Evolutionary conservation across 2,113 vertebrate genomes (phyloP).

Genomic region (Pheucticus melanocephalus): DNA sequence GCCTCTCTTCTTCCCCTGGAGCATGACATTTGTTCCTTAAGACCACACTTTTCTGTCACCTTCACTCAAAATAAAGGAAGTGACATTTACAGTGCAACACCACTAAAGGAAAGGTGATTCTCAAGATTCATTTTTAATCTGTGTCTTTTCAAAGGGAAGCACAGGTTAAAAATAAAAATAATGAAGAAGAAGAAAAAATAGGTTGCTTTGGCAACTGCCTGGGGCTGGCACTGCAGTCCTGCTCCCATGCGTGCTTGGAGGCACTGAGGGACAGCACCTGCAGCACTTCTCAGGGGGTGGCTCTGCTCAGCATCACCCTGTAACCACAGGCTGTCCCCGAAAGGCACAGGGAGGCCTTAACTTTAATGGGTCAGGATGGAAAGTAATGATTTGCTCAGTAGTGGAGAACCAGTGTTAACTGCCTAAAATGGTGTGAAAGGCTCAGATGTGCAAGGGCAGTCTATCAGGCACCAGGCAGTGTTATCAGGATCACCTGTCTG

Average conservation of each 20-base stretch:
- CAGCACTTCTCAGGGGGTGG: constrained; percentile 27
- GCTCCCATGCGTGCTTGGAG: neutral
- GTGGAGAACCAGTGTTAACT: constrained; percentile 20
- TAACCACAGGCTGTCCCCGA: neutral
- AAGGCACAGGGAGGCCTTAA: constrained; percentile 28
- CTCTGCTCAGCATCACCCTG: constrained; percentile 23
- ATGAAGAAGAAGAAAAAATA: neutral
- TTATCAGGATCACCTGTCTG: constrained; percentile 63
- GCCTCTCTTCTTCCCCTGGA: neutral
- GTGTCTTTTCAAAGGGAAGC: constrained; percentile 27
- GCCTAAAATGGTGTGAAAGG: constrained; percentile 55
- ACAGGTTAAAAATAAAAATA: constrained; percentile 9
- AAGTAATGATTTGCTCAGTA: constrained; percentile 38
- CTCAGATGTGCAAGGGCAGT: constrained; percentile 49
- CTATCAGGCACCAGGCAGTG: constrained; percentile 57
- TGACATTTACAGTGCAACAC: constrained; percentile 8
- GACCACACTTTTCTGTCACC: constrained; percentile 4
- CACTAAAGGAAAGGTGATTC: constrained; percentile 13
- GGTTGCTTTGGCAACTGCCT: constrained; percentile 40
- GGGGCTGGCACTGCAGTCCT: neutral
- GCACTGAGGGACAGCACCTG: neutral
- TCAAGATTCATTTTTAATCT: constrained; percentile 30
- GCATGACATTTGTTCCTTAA: neutral
- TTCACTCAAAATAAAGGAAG: constrained; percentile 41
- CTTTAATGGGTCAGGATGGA: constrained; percentile 43